Evolutionary conservation across 2,113 vertebrate species (phyloP).

Genomic region (Hemiprocne comata): DNA sequence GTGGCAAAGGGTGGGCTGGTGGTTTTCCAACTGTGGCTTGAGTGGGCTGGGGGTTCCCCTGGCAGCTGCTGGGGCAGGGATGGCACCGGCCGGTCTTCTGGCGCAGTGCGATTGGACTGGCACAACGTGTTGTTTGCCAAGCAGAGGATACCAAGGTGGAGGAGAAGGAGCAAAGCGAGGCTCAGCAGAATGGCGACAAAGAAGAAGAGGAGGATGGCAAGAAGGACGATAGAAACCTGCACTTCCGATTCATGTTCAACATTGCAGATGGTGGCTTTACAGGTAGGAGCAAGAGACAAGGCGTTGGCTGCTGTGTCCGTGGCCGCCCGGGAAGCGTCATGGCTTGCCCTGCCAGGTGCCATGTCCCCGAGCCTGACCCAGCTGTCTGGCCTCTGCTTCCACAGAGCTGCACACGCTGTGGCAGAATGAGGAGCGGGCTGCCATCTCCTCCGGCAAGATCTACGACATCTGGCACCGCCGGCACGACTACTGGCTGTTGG

Average conservation of each 20-base stretch:
- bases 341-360: accelerated
- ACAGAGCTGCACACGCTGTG: conserved; percentile 96
- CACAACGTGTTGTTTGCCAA: neutral
- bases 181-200: conserved; percentile 88
- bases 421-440: conserved; percentile 96
- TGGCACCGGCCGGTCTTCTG: accelerated
- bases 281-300: conserved; percentile 68
- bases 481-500: conserved; percentile 97
- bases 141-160: conserved; percentile 80
- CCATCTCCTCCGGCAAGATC: conserved; percentile 93
- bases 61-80: neutral
- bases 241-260: conserved; percentile 97
- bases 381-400: neutral
- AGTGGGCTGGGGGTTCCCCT: neutral
- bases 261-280: conserved; percentile 97
- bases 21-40: neutral
- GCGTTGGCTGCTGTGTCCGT: accelerated
- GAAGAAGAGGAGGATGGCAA: conserved; percentile 88
- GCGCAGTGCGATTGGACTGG: neutral
- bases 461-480: conserved; percentile 98
- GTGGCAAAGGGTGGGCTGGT: neutral
- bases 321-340: neutral
- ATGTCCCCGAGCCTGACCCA: neutral
- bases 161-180: conserved; percentile 81
- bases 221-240: conserved; percentile 86